Conservation (phyloP, 2,797 vertebrate genomes). For the Hoplostethus atlanticus region DNA sequence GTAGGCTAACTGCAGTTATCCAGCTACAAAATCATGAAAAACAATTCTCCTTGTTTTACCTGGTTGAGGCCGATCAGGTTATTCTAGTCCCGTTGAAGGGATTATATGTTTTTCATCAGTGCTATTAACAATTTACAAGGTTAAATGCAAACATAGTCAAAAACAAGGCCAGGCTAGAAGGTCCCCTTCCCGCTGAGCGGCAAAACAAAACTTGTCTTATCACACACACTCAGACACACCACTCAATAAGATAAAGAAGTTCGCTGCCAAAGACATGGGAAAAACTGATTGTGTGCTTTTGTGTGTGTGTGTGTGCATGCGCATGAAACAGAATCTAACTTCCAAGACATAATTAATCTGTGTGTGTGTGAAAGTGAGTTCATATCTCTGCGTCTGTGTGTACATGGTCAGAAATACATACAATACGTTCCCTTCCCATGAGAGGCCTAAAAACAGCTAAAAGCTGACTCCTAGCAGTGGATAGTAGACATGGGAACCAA, state of each 20-base stretch:
- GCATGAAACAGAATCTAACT: slow-evolving; percentile 2
- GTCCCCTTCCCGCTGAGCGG: slow-evolving; percentile 13
- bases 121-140: slow-evolving; percentile 12
- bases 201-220: slow-evolving; percentile 28
- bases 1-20: no score
- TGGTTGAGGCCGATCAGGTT: no score
- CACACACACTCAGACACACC: slow-evolving; percentile 18
- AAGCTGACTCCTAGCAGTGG: slow-evolving; percentile 24
- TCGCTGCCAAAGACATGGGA: slow-evolving; percentile 12
- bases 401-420: slow-evolving; percentile 22
- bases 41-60: no score
- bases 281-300: slow-evolving; percentile 14
- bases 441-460: slow-evolving; percentile 33
- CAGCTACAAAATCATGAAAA: no score
- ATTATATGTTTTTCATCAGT: not conserved
- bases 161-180: slow-evolving; percentile 8
- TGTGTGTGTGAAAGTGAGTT: slow-evolving; percentile 1
- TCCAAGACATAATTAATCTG: slow-evolving; percentile 39
- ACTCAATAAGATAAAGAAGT: slow-evolving; percentile 2
- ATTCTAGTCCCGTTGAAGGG: no score
- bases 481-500: slow-evolving; percentile 74
- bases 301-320: not conserved
- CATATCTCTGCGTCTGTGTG: slow-evolving; percentile 12
- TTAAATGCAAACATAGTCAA: not conserved
- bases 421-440: slow-evolving; percentile 50